These are phyloP conservation scores for Temnothorax nylanderi DNA, from an alignment of 1,140 invertebrate species.

Conservation along the genomic window DNA sequence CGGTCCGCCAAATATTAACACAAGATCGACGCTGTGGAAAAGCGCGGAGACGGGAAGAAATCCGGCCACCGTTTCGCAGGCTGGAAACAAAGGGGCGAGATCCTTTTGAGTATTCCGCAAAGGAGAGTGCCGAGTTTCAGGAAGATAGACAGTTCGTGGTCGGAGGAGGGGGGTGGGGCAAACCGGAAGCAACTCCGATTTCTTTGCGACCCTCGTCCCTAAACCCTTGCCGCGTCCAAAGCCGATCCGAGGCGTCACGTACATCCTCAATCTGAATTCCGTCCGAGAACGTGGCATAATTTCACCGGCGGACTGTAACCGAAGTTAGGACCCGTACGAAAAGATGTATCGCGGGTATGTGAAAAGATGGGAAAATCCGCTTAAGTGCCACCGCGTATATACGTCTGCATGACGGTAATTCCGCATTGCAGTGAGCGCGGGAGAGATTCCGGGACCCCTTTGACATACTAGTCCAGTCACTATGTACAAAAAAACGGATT, in stretches of 20 bases:
- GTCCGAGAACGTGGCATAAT: not conserved
- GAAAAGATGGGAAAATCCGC: constrained; percentile 5
- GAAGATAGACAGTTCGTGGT: not conserved
- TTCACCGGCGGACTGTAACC: not conserved
- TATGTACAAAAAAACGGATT: too few species aligned
- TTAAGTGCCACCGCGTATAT: not conserved
- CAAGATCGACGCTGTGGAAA: not conserved
- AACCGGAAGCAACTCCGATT: not conserved
- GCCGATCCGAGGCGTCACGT: not conserved
- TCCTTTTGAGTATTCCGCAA: not conserved
- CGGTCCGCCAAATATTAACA: constrained; percentile 18
- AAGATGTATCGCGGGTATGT: constrained; percentile 28
- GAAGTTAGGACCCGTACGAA: not conserved
- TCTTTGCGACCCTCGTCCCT: not conserved
- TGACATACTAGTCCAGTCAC: too few species aligned
- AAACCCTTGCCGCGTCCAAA: not conserved
- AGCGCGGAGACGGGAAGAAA: not conserved
- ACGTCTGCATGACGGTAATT: not conserved
- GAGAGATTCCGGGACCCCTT: not conserved
- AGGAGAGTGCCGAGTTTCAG: not conserved
- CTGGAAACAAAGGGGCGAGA: constrained; percentile 1
- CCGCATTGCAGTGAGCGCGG: not conserved
- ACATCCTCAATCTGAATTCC: constrained; percentile 21
- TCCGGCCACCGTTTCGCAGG: not conserved
- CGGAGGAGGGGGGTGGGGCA: too few species aligned